These are phyloP conservation scores for Poecilobothrus nobilitatus DNA, from an alignment of 2,888 invertebrate species.

Conservation along the genomic window DNA sequence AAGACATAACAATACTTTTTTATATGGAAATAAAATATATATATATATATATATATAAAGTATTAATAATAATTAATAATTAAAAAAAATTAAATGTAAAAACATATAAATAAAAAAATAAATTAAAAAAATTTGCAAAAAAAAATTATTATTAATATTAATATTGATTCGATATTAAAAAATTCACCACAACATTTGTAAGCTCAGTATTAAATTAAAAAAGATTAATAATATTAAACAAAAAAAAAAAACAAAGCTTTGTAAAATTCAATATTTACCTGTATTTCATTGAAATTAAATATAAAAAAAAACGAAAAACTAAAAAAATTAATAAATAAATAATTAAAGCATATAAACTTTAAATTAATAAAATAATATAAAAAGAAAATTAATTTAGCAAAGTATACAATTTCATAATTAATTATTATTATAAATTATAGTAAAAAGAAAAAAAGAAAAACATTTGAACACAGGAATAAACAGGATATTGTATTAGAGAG, in stretches of 20 bases:
- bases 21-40: background rate
- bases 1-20: background rate
- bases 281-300: background rate
- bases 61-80: background rate
- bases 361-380: no score
- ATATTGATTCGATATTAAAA: background rate
- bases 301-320: no score
- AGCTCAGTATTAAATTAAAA: background rate
- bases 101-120: background rate
- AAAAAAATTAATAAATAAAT: no score
- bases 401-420: background rate
- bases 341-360: no score
- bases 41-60: background rate
- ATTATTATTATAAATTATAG: no score
- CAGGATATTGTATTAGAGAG: slow-evolving; percentile 1
- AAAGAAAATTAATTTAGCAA: background rate
- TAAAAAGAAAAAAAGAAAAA: background rate
- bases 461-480: slow-evolving; percentile 1
- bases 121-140: background rate
- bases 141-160: background rate
- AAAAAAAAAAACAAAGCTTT: background rate
- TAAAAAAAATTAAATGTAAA: background rate
- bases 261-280: slow-evolving; percentile 4
- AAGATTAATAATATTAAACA: no score
- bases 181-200: slow-evolving; percentile 1